Base-by-base conservation (phyloP, 2,888 invertebrate genomes). In the Drosophila pseudotakahashii region DNA sequence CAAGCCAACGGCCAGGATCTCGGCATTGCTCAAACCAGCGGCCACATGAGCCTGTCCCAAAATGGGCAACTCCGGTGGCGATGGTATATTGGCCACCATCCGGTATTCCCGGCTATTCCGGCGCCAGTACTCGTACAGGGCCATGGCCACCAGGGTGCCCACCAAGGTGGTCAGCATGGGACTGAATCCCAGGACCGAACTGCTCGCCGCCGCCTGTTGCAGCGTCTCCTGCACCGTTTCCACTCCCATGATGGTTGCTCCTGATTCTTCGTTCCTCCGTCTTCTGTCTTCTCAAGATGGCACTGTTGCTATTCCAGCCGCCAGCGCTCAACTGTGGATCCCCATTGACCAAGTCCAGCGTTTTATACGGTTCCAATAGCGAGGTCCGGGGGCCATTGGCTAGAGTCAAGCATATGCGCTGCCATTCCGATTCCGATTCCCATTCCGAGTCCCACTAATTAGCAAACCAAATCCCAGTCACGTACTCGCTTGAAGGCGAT, bases 21-120 rank as follows among this genome's bases (percentile, higher is more conserved):
- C 90, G 74, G 93, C 92, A 60, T 95, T 94, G 61, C 93, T 93
- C 69, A 93, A 93, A 55, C 95, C 95, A 0, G 94, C 73, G 0
- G 94, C 94, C 62, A 95, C 90, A 13, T 95, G 92, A 0, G 95
- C 95, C 83, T 95, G 96, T 75, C 96, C 97, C 57, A 97, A 81
- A 1, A 97, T 41, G 0, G 96, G 96, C 14, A 94, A 73, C 1
- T 94, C 92, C 2, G 91, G 78, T 0, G 96, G 96, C 55, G 96
- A 95, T 0, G 96, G 96, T 23, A 96, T 90, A 81, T 93, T 94
- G 50, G 94, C 94, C 0, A 95, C 95, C 64, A 96, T 88, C 79
- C 94, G 94, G 66, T 93, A 91, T 80, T 95, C 81, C 30, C 92
- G 92, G 0, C 93, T 92, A 62, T 93, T 93, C 62, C 92, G 92